These are phyloP conservation scores for Rallus crepitans DNA, from an alignment of 2,797 vertebrate species.

Conservation along the genomic window DNA sequence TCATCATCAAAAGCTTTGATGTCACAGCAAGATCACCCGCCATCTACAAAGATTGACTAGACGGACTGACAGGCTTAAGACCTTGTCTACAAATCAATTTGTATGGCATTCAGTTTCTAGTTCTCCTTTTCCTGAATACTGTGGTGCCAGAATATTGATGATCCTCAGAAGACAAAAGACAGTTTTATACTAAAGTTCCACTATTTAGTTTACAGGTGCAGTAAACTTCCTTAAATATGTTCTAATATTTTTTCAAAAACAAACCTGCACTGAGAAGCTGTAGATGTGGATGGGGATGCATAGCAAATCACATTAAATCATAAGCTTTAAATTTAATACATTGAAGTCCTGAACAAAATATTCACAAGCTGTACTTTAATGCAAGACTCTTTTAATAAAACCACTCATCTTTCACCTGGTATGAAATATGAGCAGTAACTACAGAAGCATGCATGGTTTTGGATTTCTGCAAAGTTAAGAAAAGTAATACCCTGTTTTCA, in stretches of 20 bases:
- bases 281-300: fast-evolving
- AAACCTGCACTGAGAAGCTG: background rate
- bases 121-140: background rate
- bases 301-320: background rate
- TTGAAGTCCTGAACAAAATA: background rate
- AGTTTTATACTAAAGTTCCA: background rate
- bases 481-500: background rate
- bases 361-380: background rate
- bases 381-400: background rate
- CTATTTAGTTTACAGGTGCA: background rate
- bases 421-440: background rate
- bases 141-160: background rate
- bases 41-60: background rate
- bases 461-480: background rate
- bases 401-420: background rate
- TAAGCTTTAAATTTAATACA: background rate
- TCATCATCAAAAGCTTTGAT: background rate
- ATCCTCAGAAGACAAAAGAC: background rate
- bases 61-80: background rate
- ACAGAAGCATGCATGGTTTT: background rate
- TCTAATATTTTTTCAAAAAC: background rate
- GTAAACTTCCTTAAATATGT: background rate
- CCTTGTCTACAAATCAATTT: background rate
- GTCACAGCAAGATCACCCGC: background rate
- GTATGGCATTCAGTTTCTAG: background rate